Evolutionary conservation across 2,888 invertebrate species (phyloP).

Genomic region (Epistrophe grossulariae): DNA sequence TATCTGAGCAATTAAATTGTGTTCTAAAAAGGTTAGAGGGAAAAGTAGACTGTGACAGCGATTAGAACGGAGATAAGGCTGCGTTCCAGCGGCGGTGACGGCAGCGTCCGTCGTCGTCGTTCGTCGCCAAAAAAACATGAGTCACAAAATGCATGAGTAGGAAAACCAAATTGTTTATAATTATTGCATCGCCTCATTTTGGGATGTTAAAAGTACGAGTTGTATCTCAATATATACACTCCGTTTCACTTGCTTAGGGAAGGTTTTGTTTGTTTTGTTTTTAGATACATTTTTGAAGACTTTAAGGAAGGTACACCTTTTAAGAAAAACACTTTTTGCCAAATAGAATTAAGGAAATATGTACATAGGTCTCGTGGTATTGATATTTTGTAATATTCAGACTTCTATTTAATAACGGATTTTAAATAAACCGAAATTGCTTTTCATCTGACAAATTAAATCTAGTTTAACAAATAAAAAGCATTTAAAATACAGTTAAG

Average conservation of each 20-base stretch:
- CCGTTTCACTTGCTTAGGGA: not conserved
- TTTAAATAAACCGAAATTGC: no score
- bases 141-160: conserved; percentile 63
- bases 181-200: conserved; percentile 62
- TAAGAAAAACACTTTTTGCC: no score
- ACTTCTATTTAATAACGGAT: no score
- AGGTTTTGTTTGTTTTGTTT: not conserved
- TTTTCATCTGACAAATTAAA: no score
- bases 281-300: no score
- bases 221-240: conserved; percentile 22
- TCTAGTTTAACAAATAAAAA: no score
- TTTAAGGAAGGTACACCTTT: no score
- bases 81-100: not conserved
- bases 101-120: conserved; percentile 5
- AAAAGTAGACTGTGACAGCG: conserved; percentile 31
- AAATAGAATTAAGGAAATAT: no score
- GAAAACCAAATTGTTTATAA: conserved; percentile 74
- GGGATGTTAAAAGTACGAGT: not conserved
- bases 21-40: conserved; percentile 71
- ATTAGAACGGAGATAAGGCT: conserved; percentile 14
- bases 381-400: no score
- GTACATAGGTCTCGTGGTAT: no score
- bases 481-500: no score
- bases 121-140: conserved; percentile 41
- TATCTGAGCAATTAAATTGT: conserved; percentile 74